Percentiles rank a stretch among this genome's conserved stretches.
Evolutionary conservation across 1,140 invertebrate genomes (phyloP).

Genomic region (Anoplophora glabripennis): DNA sequence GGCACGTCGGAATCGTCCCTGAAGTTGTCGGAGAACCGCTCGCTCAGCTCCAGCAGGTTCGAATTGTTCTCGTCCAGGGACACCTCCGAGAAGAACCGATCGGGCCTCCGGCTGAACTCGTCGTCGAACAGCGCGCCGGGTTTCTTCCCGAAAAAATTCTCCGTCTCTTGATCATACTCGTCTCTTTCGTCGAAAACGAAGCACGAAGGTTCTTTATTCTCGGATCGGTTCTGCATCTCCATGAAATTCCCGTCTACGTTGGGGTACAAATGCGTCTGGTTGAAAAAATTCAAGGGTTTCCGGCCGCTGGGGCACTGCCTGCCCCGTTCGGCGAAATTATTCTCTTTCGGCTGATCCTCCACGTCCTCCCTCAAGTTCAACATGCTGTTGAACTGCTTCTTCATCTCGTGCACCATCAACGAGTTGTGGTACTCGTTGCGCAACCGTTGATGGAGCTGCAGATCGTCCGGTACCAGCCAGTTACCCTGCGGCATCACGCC

Average conservation of each 20-base stretch:
- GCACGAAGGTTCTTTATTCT: background rate
- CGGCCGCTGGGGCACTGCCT: constrained; percentile 5
- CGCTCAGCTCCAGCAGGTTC: constrained; percentile 13
- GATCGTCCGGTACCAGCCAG: background rate
- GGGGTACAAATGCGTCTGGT: constrained; percentile 21
- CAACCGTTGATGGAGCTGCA: constrained; percentile 14
- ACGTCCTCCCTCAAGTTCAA: constrained; percentile 30
- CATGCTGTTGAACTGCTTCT: constrained; percentile 33
- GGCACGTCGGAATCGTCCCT: constrained; percentile 16
- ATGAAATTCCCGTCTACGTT: constrained; percentile 24
- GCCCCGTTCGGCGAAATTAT: constrained; percentile 14
- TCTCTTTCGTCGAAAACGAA: constrained; percentile 10
- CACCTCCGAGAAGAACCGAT: constrained; percentile 23
- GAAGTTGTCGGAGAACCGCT: constrained; percentile 27
- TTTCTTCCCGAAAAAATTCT: constrained; percentile 12
- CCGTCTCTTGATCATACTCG: constrained; percentile 9
- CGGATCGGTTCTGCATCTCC: background rate
- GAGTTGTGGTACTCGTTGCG: constrained; percentile 28
- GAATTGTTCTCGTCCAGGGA: constrained; percentile 16
- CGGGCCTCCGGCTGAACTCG: constrained; percentile 22
- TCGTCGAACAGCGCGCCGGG: constrained; percentile 10
- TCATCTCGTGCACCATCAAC: constrained; percentile 31
- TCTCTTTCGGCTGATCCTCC: constrained; percentile 22
- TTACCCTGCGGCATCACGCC: constrained; percentile 17
- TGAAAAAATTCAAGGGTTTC: constrained; percentile 16